Evolutionary conservation across 2,797 vertebrate genomes (phyloP), one percentile per base, ranked within the genome.

Genomic region (Gambusia yucatana): DNA sequence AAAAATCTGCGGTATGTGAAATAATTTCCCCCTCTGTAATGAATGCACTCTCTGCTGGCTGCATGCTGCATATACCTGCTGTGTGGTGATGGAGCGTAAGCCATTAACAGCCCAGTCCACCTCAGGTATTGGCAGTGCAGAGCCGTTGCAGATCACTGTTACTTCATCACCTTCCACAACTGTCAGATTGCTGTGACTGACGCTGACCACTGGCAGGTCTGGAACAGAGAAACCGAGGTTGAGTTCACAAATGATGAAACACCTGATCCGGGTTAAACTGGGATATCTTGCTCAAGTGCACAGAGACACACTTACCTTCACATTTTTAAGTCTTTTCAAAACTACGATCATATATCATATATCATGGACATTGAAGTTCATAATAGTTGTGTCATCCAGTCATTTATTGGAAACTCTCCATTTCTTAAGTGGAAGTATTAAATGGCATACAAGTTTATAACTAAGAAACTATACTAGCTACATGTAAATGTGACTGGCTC

Each of bases 131-230:
- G 98, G 98, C 0, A 96, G 96, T 1, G 97, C 98, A 0, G 98
- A 98, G 13, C 98, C 98, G 0, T 99, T 99, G 86, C 98, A 99
- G 77, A 96, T 97, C 41, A 97, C 95, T 1, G 97, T 97, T 0
- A 98, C 95, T 0, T 92, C 96, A 87, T 97, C 97, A 0, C 98
- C 98, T 86, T 99, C 98, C 0, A 96, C 86, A 10, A 99, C 97
- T 0, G 97, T 98, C 85, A 99, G 90, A 92, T 97, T 98, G 85
- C 96, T 96, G 0, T 98, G 97, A 90, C 97, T 98, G 74, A 99
- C 96, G 0, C 96, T 98, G 95, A 99, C 98, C 81, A 97, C 97
- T 0, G 98, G 98, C 4, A 98, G 90, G 88, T 99, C 98, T 99
- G 89, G 9, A 70, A 78, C 6, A 63, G 47, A 71, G 16, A 74